Evolutionary conservation across 1,140 invertebrate genomes (phyloP).

Genomic region (Dolichoris vasculosae): DNA sequence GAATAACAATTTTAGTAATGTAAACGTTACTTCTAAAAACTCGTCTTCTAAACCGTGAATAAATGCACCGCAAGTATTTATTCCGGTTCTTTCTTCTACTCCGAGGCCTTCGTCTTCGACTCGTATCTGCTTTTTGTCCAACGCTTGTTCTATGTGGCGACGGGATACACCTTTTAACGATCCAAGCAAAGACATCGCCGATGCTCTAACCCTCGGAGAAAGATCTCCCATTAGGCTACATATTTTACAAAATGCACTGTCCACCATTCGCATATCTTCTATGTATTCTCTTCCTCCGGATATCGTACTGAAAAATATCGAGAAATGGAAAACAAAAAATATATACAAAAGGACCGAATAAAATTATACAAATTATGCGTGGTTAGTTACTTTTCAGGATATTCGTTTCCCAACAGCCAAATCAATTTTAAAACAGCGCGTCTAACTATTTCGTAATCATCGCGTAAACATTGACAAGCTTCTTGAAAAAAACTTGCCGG

Average conservation of each 20-base stretch:
- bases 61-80: conserved; percentile 93
- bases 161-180: conserved; percentile 90
- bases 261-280: conserved; percentile 89
- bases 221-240: conserved; percentile 95
- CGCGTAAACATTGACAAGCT: conserved; percentile 87
- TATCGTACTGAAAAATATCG: conserved; percentile 76
- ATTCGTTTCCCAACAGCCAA: conserved; percentile 88
- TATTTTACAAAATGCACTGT: conserved; percentile 97
- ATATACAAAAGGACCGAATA: conserved; percentile 18
- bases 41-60: conserved; percentile 99
- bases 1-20: not conserved
- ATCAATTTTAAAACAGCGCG: conserved; percentile 90
- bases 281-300: conserved; percentile 77
- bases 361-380: not conserved
- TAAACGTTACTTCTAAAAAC: conserved; percentile 83
- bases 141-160: conserved; percentile 93
- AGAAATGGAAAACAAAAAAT: conserved; percentile 15
- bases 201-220: conserved; percentile 87
- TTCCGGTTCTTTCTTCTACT: conserved; percentile 82
- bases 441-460: conserved; percentile 96
- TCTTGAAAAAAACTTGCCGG: conserved; percentile 87
- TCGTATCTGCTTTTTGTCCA: conserved; percentile 98
- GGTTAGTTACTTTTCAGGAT: conserved; percentile 85
- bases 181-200: conserved; percentile 88
- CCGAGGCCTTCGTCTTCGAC: conserved; percentile 88